phyloP scores from a whole-genome alignment of 2,113 vertebrate species.

The Otis tarda region DNA sequence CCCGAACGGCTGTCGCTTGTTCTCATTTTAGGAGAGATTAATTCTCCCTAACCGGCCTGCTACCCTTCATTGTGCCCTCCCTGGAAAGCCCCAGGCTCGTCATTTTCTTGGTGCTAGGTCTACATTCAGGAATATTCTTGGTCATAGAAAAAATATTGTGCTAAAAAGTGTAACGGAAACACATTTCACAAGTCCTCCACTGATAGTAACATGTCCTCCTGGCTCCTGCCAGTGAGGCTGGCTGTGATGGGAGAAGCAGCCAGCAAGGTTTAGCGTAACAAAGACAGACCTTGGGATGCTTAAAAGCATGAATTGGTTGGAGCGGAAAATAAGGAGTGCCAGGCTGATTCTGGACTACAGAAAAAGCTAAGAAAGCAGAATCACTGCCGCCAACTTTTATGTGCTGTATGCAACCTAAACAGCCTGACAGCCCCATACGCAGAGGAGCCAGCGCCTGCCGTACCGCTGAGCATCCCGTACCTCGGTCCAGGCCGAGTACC shows the following conservation, averaged over 20 bases:
- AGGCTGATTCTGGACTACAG: not conserved
- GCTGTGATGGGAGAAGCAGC: not conserved
- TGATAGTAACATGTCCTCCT: not conserved
- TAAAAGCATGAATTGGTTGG: not conserved
- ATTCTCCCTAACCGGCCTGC: not conserved
- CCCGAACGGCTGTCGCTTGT: not conserved
- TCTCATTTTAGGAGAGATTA: not conserved
- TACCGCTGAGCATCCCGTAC: constrained; percentile 58
- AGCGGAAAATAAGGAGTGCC: not conserved
- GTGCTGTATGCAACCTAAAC: not conserved
- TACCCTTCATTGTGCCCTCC: not conserved
- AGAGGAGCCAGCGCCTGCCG: fast-evolving
- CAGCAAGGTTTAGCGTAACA: not conserved
- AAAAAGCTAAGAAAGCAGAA: not conserved
- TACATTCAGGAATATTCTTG: not conserved
- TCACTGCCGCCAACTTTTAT: not conserved
- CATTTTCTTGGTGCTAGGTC: fast-evolving
- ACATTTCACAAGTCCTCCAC: not conserved
- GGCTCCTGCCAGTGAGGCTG: not conserved
- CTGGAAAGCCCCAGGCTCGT: not conserved
- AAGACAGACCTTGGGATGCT: not conserved
- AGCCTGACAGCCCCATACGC: not conserved
- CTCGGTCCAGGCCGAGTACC: constrained; percentile 94
- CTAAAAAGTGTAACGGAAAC: not conserved
- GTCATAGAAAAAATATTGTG: not conserved